Conservation (phyloP, 2,888 invertebrate species). For the Melikaiella ostensackeni region DNA sequence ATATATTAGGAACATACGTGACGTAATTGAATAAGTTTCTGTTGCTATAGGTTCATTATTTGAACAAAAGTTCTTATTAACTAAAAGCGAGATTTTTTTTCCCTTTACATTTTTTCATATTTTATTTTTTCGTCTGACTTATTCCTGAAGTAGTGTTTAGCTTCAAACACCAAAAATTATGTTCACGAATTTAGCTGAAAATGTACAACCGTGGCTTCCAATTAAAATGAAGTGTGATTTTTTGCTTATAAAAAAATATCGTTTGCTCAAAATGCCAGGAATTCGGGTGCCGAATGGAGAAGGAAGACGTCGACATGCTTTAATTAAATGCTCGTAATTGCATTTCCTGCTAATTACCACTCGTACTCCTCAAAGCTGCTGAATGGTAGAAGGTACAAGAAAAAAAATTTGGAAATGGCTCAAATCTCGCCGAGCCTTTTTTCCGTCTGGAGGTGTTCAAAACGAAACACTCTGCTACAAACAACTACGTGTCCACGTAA, state of each 20-base stretch:
- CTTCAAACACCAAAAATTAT: not conserved
- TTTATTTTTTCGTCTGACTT: not conserved
- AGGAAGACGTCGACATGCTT: slow-evolving; percentile 66
- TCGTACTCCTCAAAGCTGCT: slow-evolving; percentile 47
- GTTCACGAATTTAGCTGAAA: not conserved
- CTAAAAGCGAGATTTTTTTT: no score
- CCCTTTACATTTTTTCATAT: not conserved
- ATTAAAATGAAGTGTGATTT: slow-evolving; percentile 26
- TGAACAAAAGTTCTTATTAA: not conserved
- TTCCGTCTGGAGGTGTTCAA: slow-evolving; percentile 62
- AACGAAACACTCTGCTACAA: slow-evolving; percentile 9
- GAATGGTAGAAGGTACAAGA: slow-evolving; percentile 37
- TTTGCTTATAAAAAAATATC: slow-evolving; percentile 25
- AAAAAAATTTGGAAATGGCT: slow-evolving; percentile 59
- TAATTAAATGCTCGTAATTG: slow-evolving; percentile 73
- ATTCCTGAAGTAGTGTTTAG: not conserved
- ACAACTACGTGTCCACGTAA: not conserved
- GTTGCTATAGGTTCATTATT: not conserved
- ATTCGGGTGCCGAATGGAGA: slow-evolving; percentile 16
- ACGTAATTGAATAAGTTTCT: not conserved
- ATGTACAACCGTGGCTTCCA: not conserved
- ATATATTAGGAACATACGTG: slow-evolving; percentile 19
- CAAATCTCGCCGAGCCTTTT: slow-evolving; percentile 57
- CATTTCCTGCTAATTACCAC: slow-evolving; percentile 72
- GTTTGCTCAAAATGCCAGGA: slow-evolving; percentile 22